These are phyloP conservation scores for Oscheius sp. DNA, from an alignment of 2,888 invertebrate genomes.

Conservation along the genomic window DNA sequence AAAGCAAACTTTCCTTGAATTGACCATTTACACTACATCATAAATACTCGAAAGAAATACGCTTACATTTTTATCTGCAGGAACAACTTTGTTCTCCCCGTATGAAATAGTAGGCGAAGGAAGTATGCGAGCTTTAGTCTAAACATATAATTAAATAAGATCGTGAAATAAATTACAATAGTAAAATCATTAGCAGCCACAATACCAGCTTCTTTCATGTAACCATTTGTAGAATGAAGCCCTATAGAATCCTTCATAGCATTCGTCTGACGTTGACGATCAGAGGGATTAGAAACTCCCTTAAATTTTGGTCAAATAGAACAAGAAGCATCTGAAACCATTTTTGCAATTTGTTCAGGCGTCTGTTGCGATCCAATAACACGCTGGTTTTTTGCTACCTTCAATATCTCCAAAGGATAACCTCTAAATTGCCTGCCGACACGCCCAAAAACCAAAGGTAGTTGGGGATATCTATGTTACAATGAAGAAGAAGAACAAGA, in stretches of 20 bases:
- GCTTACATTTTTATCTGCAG: background rate
- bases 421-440: slow-evolving; percentile 29
- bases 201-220: slow-evolving; percentile 4
- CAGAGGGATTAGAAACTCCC: slow-evolving; percentile 2
- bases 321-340: slow-evolving; percentile 7
- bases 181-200: background rate
- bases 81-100: background rate
- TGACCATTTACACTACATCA: background rate
- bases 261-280: slow-evolving; percentile 7
- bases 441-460: slow-evolving; percentile 36
- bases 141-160: background rate
- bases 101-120: background rate
- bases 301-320: background rate
- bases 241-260: background rate
- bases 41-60: background rate
- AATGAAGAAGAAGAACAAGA: too few relatives aligned
- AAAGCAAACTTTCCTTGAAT: background rate
- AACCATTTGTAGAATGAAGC: background rate
- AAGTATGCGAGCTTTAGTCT: background rate
- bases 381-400: slow-evolving; percentile 45
- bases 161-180: background rate
- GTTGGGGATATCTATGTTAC: too few relatives aligned
- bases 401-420: slow-evolving; percentile 46
- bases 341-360: slow-evolving; percentile 35
- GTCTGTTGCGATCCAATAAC: slow-evolving; percentile 48